Base-by-base conservation (phyloP, 2,888 invertebrate species). In the Cheilosia pagana region DNA sequence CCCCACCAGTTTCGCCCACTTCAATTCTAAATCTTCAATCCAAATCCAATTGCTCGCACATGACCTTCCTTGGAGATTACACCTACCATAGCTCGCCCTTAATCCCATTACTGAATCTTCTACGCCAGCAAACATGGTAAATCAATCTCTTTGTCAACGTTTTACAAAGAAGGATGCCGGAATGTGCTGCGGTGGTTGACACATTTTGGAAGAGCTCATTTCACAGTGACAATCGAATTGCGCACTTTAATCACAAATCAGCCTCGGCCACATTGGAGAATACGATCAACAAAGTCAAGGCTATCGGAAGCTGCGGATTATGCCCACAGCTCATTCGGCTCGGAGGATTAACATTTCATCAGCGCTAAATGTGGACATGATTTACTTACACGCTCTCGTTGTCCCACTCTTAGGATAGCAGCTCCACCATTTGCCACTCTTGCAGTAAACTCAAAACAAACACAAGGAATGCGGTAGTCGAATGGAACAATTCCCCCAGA, bases 231-330 rank as follows among this genome's bases (percentile, higher is more conserved):
- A 31, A 14, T 19, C 23, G 57, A 75, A 43, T 59, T 72, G 74
- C 72, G 68, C 39, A 72, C 72, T 50, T 71, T 72, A 78, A 83
- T 83, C 82, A 50, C 65, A 65, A 78, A 83, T 83, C 82, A 50
- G 68, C 39, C 57, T 43, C 71, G 53, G 41, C 50, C 68, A 35
- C 50, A 70, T 31, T 43, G 45, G 25, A 41, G 39, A 57, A 74
- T 68, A 45, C 35, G 53, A 68, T 65, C 79, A 68, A 39, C 74
- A 52, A 52, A 75, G 70, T 79, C 83, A 83, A 83, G 83, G 83
- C 83, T 78, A 74, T 79, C 83, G 83, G 83, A 83, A 83, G 83
- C 79, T 65, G 4, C 63, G 83, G 83, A 83, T 83, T 83, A 83
- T 48, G 59, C 78, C 78, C 74, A 74, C 78, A 52, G 52, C 50